phyloP scores from a whole-genome alignment of 2,888 invertebrate genomes.

The Chymomyza caudatula region DNA sequence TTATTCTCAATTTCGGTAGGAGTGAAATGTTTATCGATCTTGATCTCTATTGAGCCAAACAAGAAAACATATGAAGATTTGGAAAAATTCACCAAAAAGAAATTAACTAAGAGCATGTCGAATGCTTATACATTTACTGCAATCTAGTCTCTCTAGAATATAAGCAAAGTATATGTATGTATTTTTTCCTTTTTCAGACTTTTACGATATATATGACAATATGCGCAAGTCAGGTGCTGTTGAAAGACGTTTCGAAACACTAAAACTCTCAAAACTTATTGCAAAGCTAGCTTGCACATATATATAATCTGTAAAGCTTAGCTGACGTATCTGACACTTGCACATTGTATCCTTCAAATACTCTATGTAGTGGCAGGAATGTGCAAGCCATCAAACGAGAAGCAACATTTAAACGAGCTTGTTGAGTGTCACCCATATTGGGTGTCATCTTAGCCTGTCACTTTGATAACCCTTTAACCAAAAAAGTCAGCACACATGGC shows the following conservation, averaged over 20 bases:
- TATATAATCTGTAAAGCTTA: neutral
- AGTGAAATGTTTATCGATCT: too few species aligned
- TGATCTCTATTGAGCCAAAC: too few species aligned
- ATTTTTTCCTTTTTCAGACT: neutral
- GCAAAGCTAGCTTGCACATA: neutral
- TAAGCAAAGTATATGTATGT: too few species aligned
- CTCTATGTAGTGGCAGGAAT: neutral
- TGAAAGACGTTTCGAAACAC: neutral
- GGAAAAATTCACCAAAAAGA: too few species aligned
- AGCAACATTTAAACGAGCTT: neutral
- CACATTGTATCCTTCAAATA: neutral
- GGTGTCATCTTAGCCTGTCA: slow-evolving; percentile 67
- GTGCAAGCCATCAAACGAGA: neutral
- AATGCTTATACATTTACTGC: too few species aligned
- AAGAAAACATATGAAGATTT: too few species aligned
- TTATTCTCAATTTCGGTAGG: too few species aligned
- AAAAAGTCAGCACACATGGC: slow-evolving; percentile 9
- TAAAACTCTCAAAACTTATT: neutral
- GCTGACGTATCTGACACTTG: neutral
- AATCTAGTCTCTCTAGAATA: too few species aligned
- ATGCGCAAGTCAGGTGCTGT: too few species aligned
- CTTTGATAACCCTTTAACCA: slow-evolving; percentile 65
- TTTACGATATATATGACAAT: neutral
- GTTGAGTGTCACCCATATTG: slow-evolving; percentile 47
- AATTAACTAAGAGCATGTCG: too few species aligned